These are phyloP conservation scores for Etheostoma cragini DNA, from an alignment of 2,113 vertebrate genomes.

Conservation along the genomic window DNA sequence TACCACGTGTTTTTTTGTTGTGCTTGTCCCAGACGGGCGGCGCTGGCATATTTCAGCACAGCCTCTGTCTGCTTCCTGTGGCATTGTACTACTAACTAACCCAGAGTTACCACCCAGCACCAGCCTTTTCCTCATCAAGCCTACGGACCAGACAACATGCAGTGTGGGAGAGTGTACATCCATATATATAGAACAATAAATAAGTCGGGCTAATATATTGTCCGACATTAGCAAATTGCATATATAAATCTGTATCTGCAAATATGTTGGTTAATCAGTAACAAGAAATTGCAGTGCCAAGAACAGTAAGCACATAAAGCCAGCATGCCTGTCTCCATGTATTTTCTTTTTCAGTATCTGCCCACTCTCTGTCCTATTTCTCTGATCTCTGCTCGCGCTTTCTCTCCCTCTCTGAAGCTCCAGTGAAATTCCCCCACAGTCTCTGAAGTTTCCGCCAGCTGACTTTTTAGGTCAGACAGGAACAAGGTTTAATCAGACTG, in stretches of 20 bases:
- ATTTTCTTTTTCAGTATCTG: constrained; percentile 9
- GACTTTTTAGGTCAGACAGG: constrained; percentile 81
- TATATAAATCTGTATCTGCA: too few species aligned
- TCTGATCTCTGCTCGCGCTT: constrained; percentile 52
- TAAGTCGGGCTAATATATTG: too few species aligned
- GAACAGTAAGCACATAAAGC: constrained; percentile 29
- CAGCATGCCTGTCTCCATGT: constrained; percentile 28
- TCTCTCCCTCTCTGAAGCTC: constrained; percentile 54
- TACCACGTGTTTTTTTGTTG: constrained; percentile 69
- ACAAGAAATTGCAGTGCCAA: too few species aligned
- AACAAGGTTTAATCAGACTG: constrained; percentile 78
- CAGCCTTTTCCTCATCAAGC: constrained; percentile 52
- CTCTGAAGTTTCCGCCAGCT: constrained; percentile 78
- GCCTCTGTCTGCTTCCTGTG: constrained; percentile 74
- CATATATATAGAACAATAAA: background rate
- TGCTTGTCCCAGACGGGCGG: constrained; percentile 74
- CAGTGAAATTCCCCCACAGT: constrained; percentile 63
- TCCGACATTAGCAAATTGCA: too few species aligned
- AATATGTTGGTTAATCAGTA: too few species aligned
- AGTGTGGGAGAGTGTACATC: constrained; percentile 28
- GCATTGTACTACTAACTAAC: constrained; percentile 60
- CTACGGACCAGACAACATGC: constrained; percentile 30
- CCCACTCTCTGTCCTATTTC: constrained; percentile 51
- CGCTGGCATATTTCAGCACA: constrained; percentile 68
- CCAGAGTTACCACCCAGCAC: constrained; percentile 46